These are phyloP conservation scores for Falco berigora DNA, from an alignment of 2,797 vertebrate genomes.

Conservation along the genomic window DNA sequence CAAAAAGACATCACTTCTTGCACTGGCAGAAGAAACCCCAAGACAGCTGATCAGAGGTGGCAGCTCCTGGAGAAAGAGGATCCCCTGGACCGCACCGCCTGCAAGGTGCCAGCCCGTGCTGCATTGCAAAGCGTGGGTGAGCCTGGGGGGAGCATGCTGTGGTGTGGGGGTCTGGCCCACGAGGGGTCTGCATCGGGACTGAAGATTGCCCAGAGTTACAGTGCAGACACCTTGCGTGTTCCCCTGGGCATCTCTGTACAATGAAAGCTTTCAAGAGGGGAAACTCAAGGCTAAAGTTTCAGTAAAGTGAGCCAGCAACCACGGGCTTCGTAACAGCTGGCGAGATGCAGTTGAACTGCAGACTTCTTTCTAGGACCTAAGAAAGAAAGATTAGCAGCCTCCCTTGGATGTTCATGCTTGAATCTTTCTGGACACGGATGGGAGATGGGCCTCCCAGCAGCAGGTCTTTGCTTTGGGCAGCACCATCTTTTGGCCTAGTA, in stretches of 20 bases:
- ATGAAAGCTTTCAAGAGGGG: neutral
- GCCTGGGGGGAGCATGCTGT: fast-evolving
- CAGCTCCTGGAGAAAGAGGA: neutral
- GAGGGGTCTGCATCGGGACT: neutral
- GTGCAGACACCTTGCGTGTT: neutral
- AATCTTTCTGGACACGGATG: neutral
- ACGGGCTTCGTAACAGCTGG: neutral
- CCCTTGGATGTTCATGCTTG: neutral
- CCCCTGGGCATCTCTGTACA: neutral
- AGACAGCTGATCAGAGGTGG: neutral
- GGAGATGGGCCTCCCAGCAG: neutral
- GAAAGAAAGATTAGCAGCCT: neutral
- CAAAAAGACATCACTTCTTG: neutral
- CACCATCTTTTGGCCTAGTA: neutral
- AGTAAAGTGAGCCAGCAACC: neutral
- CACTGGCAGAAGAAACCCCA: neutral
- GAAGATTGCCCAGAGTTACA: neutral
- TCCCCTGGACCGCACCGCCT: neutral
- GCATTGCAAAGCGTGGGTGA: neutral
- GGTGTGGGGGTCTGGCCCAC: neutral
- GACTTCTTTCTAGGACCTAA: neutral
- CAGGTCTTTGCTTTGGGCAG: neutral
- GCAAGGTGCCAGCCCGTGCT: neutral
- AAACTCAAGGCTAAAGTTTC: neutral
- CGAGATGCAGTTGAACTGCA: neutral